Percentiles rank a stretch among this genome's conserved stretches.
Evolutionary conservation across 1,140 invertebrate species (phyloP).

Genomic region (Drosophila carrolli): DNA sequence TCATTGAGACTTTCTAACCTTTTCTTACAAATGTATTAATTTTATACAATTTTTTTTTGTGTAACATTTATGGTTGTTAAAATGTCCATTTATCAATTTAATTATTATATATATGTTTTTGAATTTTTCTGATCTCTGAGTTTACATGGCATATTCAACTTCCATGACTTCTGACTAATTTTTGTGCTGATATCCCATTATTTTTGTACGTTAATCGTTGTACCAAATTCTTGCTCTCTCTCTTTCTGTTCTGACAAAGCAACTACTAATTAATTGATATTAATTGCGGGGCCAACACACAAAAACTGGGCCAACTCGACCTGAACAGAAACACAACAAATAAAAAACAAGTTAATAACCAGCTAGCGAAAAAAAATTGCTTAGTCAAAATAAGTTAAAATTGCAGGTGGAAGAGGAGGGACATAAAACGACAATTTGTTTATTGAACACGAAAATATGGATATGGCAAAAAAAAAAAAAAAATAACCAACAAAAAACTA

Average conservation of each 20-base stretch:
- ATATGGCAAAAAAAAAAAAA: constrained; percentile 10
- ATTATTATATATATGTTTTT: background rate
- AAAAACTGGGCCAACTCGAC: constrained; percentile 69
- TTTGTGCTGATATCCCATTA: constrained; percentile 32
- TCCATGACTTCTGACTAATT: constrained; percentile 31
- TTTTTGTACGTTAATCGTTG: constrained; percentile 24
- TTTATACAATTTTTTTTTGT: background rate
- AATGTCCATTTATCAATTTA: constrained; percentile 1
- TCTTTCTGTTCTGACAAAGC: constrained; percentile 33
- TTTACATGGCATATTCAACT: constrained; percentile 9
- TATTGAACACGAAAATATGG: constrained; percentile 56
- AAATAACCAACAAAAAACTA: constrained; percentile 16
- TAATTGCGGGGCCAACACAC: constrained; percentile 54
- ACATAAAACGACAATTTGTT: constrained; percentile 63
- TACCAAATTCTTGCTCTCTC: constrained; percentile 21
- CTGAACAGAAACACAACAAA: constrained; percentile 36
- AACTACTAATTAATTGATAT: constrained; percentile 73
- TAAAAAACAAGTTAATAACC: constrained; percentile 18
- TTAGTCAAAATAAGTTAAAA: constrained; percentile 44
- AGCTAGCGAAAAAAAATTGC: constrained; percentile 27
- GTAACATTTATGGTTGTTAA: background rate
- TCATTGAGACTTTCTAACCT: too few relatives aligned
- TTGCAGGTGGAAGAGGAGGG: constrained; percentile 41
- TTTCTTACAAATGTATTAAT: too few relatives aligned
- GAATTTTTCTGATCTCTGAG: constrained; percentile 2